A percentile compares a stretch with the other conserved stretches of the same genome.
Evolutionary conservation across 1,140 invertebrate genomes (phyloP).

Genomic region (Arion vulgaris): DNA sequence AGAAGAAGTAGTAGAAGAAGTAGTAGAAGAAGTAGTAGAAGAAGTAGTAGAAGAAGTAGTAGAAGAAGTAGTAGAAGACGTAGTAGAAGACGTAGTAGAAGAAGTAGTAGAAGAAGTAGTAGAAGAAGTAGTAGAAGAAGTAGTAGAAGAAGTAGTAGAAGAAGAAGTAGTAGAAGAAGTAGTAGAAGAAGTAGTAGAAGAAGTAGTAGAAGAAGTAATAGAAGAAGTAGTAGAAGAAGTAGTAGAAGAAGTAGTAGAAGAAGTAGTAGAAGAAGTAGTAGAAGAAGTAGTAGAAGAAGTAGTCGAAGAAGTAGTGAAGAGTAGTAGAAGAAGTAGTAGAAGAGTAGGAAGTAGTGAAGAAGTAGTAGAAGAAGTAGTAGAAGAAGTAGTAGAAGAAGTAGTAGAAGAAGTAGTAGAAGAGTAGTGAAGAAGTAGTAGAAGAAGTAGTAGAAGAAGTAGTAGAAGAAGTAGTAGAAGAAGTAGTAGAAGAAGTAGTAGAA

Average conservation of each 20-base stretch:
- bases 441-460: background rate
- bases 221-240: slow-evolving; percentile 9
- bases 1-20: background rate
- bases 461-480: no score
- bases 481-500: background rate
- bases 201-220: no score
- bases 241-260: slow-evolving; percentile 15
- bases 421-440: background rate
- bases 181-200: background rate
- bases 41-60: background rate
- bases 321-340: no score
- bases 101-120: slow-evolving; percentile 9
- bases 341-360: no score
- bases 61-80: slow-evolving; percentile 20
- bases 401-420: no score
- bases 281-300: background rate
- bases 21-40: background rate
- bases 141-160: slow-evolving; percentile 18
- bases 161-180: background rate
- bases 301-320: no score
- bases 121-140: slow-evolving; percentile 18
- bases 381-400: slow-evolving; percentile 8
- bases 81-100: slow-evolving; percentile 26
- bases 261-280: background rate
- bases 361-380: background rate